Conservation (phyloP, 2,113 vertebrate genomes). For the Erythrocercus mccallii region DNA sequence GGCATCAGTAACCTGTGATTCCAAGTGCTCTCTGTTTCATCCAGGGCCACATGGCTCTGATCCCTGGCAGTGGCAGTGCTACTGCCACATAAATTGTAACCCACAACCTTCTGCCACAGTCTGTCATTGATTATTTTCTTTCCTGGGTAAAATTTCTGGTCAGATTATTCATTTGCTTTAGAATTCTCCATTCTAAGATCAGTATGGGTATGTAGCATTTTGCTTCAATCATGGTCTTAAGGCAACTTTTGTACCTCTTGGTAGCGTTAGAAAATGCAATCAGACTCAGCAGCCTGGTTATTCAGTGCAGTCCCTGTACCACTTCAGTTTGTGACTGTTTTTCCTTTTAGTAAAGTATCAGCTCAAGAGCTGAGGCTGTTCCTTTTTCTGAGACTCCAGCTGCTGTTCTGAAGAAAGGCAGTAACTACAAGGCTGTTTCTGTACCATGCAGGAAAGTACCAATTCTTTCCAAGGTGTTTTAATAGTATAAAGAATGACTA, state of each 20-base stretch:
- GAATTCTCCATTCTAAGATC: background rate
- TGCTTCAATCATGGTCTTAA: background rate
- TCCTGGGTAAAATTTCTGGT: background rate
- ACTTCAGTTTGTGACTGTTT: background rate
- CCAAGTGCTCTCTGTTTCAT: background rate
- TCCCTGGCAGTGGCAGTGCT: background rate
- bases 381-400: background rate
- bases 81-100: background rate
- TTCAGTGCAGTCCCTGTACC: background rate
- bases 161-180: background rate
- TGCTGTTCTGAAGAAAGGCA: background rate
- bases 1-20: background rate
- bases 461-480: background rate
- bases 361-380: background rate
- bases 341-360: background rate
- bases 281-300: background rate
- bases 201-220: background rate
- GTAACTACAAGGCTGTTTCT: background rate
- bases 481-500: background rate
- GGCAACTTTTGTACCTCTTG: background rate
- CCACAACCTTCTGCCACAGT: background rate
- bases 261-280: background rate
- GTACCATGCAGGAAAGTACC: background rate
- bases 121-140: background rate
- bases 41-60: background rate